Percentiles rank a stretch among this genome's conserved stretches.
Evolutionary conservation across 2,113 vertebrate genomes (phyloP).

Genomic region (Mastomys natalensis): DNA sequence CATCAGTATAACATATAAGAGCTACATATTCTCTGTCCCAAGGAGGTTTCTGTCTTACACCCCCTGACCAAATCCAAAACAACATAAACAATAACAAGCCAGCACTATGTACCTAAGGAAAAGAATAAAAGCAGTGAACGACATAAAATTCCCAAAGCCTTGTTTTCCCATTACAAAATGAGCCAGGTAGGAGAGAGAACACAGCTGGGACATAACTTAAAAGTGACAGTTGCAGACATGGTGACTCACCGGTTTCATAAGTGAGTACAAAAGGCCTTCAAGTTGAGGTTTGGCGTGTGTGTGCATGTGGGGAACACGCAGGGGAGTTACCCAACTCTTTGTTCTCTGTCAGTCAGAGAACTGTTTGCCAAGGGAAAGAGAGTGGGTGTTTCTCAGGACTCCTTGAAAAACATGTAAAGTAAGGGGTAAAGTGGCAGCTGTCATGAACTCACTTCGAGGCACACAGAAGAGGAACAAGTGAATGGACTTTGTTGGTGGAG

Average conservation of each 20-base stretch:
- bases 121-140: conserved; percentile 47
- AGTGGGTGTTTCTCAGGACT: conserved; percentile 5
- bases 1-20: neutral
- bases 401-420: conserved; percentile 22
- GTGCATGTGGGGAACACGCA: neutral
- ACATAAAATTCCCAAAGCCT: conserved; percentile 60
- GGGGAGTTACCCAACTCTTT: conserved; percentile 39
- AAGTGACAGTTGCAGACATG: neutral
- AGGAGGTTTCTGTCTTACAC: neutral
- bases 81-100: conserved; percentile 58
- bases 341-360: conserved; percentile 26
- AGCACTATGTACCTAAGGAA: conserved; percentile 67
- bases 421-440: conserved; percentile 3
- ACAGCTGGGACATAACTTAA: neutral
- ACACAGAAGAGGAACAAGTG: neutral
- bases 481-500: conserved; percentile 13
- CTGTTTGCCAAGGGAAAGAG: conserved; percentile 49
- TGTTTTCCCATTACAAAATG: neutral
- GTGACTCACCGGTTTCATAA: conserved; percentile 32
- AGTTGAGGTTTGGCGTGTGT: conserved; percentile 2
- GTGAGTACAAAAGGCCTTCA: conserved; percentile 1
- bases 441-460: neutral
- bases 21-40: neutral
- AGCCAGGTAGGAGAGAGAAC: conserved; percentile 63
- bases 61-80: conserved; percentile 68